Evolutionary conservation across 2,888 invertebrate species (phyloP), one percentile per base, ranked within the genome.

Genomic region (Apotomis capreana): DNA sequence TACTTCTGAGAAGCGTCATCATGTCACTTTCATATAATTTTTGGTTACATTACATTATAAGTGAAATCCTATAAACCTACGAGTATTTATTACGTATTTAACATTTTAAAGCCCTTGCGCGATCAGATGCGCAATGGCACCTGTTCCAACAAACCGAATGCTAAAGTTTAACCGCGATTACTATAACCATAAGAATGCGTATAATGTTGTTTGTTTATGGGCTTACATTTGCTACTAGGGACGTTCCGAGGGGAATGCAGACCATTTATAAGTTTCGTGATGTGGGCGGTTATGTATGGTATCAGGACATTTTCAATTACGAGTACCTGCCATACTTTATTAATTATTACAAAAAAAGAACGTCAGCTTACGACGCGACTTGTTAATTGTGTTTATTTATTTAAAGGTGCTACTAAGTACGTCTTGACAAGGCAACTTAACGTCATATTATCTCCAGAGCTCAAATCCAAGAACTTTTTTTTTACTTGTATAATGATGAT

Each of bases 171-270:
- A 65, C 70, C 60, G 55, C 65, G 70, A 54, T 64, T 64, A 64
- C 49, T 62, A 55, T 65, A 64, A 65, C 55, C 65, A 67, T 67
- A 70, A 70, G 70, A 67, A 70, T 65, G 9, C 44, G 8, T 63
- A 36, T 62, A 55, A 57, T 51, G 44, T 55, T 71, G 68, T 71
- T 71, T 71, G 68, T 71, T 52, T 62, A 55, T 58, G 51, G 57
- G 62, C 68, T 68, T 5, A 62, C 62, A 57, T 58, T 58, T 6
- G 52, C 65, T 57, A 37, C 62, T 63, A 26, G 5, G 55, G 61
- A 13, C 13, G 26, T 26, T 10, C 5, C 12, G 62, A 61, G 61
- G 61, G 62, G 62, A 58, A 55, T 12, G 54, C 36, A 55, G 37
- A n/a, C 62, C 49, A 69, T 57, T 51, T 55, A 36, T 26, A 9